Evolutionary conservation across 2,888 invertebrate species (phyloP), one percentile per base, ranked within the genome.

Genomic region (Argynnis bischoffii): DNA sequence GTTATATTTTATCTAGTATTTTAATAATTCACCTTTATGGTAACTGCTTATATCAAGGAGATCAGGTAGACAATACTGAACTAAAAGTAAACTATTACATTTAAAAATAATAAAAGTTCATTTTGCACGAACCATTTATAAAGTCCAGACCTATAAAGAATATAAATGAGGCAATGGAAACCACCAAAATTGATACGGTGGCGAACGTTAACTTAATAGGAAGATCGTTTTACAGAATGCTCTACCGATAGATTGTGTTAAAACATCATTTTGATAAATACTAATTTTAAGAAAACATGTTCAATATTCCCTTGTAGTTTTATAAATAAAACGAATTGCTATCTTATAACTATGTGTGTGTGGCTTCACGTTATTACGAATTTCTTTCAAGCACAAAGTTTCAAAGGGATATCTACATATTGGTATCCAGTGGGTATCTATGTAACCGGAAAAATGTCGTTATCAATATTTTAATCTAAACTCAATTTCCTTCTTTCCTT

Each of bases 41-140:
- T 31, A 11, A 41, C 11, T 41, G n/a, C 31, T n/a, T 31, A 11
- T 15, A 13, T 54, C 14, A 18, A 21, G 13, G 15, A 18, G 14
- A 15, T 21, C 46, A 14, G 13, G 21, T 41, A 41, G 3, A 46
- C 13, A 46, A 11, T 41, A 56, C 18, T 56, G 14, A 56, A 2
- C 1, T 6, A 46, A 57, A 57, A 5, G 47, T 47, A 57, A 47
- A n/a, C 57, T 47, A 57, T 57, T 47, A 21, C 21, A n/a, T n/a
- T n/a, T n/a, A n/a, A 57, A n/a, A 57, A 13, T 46, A 57, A 57
- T 57, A 57, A 47, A 26, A 47, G 21, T 57, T 57, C 46, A 57
- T 59, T 60, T 50, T 35, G 48, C 48, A 16, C 60, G 50, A 60
- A 50, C 50, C 50, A 51, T 60, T 60, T 60, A 60, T 60, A 60